Conservation (phyloP, 2,113 vertebrate species). For the Aptenodytes forsteri region DNA sequence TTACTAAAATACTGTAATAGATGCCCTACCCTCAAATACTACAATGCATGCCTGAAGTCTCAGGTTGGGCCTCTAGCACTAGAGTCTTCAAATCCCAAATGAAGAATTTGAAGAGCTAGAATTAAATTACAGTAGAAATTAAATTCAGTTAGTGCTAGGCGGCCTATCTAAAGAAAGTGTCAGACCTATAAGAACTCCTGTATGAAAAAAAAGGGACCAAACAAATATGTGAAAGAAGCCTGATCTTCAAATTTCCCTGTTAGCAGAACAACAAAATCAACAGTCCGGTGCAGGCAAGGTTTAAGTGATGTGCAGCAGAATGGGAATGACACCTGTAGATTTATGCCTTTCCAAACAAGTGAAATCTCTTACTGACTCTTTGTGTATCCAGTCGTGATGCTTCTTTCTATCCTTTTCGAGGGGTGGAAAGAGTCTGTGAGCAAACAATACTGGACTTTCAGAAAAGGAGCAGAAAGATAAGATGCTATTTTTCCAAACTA, state of each 20-base stretch:
- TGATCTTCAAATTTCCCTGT: background rate
- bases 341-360: background rate
- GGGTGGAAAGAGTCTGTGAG: background rate
- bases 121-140: background rate
- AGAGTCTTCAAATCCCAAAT: background rate
- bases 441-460: background rate
- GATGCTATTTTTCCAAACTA: background rate
- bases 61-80: background rate
- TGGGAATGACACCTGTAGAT: background rate
- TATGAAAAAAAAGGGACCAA: background rate
- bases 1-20: background rate
- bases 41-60: background rate
- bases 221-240: background rate
- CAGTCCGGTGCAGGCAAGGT: background rate
- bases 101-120: background rate
- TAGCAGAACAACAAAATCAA: background rate
- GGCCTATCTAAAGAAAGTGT: background rate
- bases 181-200: background rate
- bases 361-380: background rate
- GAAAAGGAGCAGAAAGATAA: background rate
- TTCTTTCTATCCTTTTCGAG: background rate
- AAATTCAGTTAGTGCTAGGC: background rate
- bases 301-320: background rate
- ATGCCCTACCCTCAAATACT: background rate
- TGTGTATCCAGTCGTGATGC: background rate